Evolutionary conservation across 2,113 vertebrate genomes (phyloP).

Genomic region (Oenanthe melanoleuca): DNA sequence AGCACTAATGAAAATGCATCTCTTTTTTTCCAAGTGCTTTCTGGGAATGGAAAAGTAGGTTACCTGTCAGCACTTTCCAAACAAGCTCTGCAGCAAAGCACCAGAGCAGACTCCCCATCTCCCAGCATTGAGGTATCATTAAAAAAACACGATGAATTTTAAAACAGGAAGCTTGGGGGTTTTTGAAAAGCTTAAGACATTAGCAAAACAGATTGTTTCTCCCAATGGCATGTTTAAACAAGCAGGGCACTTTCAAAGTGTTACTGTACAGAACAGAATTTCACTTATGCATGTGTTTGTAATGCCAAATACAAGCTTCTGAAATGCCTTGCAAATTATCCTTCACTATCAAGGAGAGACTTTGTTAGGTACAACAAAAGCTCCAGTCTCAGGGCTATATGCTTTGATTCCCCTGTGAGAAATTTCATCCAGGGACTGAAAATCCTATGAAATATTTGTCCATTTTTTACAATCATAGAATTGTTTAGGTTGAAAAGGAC

Average conservation of each 20-base stretch:
- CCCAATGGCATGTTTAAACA: constrained; percentile 43
- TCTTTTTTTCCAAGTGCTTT: background rate
- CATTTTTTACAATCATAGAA: background rate
- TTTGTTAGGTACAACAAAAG: background rate
- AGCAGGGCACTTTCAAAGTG: constrained; percentile 33
- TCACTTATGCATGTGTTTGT: background rate
- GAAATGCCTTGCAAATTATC: background rate
- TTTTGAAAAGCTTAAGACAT: constrained; percentile 26
- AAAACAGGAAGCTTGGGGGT: background rate
- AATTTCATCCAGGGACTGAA: background rate
- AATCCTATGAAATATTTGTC: background rate
- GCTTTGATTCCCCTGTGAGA: background rate
- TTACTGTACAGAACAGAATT: constrained; percentile 8
- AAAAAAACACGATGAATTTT: background rate
- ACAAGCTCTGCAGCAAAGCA: background rate
- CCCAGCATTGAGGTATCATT: background rate
- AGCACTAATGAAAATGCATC: background rate
- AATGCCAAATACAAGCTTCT: background rate
- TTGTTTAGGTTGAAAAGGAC: background rate
- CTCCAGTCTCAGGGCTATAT: background rate
- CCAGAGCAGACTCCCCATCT: background rate
- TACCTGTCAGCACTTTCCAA: background rate
- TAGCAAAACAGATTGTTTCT: constrained; percentile 60
- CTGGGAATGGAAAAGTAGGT: background rate
- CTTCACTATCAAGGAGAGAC: background rate